Percentiles rank a stretch among this genome's conserved stretches.
Evolutionary conservation across 2,797 vertebrate genomes (phyloP).

Genomic region (Hydrocynus forskahlii): DNA sequence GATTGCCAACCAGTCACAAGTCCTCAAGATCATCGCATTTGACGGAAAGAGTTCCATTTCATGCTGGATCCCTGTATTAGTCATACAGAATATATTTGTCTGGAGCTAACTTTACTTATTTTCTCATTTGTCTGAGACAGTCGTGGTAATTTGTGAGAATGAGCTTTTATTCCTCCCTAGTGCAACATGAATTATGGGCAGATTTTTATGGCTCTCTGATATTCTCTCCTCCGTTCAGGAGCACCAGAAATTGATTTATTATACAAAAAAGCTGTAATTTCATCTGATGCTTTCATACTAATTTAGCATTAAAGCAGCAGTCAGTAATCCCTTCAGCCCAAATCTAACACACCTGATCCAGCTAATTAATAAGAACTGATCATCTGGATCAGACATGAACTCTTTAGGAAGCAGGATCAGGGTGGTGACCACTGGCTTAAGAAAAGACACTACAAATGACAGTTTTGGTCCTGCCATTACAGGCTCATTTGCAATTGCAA

Average conservation of each 20-base stretch:
- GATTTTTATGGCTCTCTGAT: constrained; percentile 58
- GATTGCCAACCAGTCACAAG: constrained; percentile 64
- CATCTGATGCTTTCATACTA: constrained; percentile 18
- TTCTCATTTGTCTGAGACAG: constrained; percentile 75
- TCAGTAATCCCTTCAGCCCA: too few species aligned
- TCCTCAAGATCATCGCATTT: constrained; percentile 69
- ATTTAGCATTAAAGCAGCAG: neutral
- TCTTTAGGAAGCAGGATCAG: too few species aligned
- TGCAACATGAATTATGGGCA: constrained; percentile 71
- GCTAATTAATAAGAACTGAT: too few species aligned
- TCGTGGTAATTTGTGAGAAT: constrained; percentile 75
- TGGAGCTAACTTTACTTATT: constrained; percentile 71
- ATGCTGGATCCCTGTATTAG: constrained; percentile 60
- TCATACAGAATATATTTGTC: constrained; percentile 67
- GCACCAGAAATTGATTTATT: constrained; percentile 7
- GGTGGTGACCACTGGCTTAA: too few species aligned
- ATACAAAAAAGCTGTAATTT: neutral
- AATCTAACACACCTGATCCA: too few species aligned
- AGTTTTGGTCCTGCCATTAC: too few species aligned
- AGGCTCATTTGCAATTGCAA: too few species aligned
- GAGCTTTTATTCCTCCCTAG: constrained; percentile 73
- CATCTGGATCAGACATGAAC: too few species aligned
- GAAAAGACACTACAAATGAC: too few species aligned
- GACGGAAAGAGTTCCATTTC: constrained; percentile 62
- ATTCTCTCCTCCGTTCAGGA: constrained; percentile 13